Base-by-base conservation (phyloP, 2,113 vertebrate species). In the Xenopus laevis region DNA sequence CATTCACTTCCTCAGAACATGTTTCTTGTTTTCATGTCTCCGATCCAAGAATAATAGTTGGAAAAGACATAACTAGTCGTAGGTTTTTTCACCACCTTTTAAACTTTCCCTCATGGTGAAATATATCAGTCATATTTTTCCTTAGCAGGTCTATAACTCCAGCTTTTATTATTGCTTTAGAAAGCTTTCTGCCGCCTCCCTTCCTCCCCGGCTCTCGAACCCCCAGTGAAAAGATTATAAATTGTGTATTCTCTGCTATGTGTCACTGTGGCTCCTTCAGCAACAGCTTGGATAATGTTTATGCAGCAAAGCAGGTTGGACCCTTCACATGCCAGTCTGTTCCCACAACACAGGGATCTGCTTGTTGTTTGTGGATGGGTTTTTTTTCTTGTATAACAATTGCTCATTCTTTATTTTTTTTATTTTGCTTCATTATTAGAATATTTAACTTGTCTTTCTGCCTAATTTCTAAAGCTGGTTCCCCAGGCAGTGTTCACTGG, bases 21-120 rank as follows among this genome's bases (percentile, higher is more conserved):
- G 55, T 9, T 16, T 16, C 9, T 18, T 58, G 9, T 27, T 53
- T 30, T 53, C 16, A 15, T 13, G 33, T 64, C 47, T 64, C 30
- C 10, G 13, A 61, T 55, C 58, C 21, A 71, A 61, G 55, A 60
- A 71, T 18, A 47, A 18, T 21, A 21, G n/a, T 11, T 10, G n/a
- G 45, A 66, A 20, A 40, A 62, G 30, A 17, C 55, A 68, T 46
- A 61, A 68, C 44, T 9, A 59, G 40, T 74, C 47, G 57, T 59
- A 68, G 57, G 23, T 27, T 75, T 75, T 62, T 50, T 13, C 12
- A 44, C 63, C 67, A 74, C 63, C 20, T 68, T 59, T 62, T 62
- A 68, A 69, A 76, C 73, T 69, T 76, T 63, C 10, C 66, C 68
- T 53, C 47, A 9, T 46, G 63, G 73, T 63, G 68, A 76, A 76